These are phyloP conservation scores for Pycnonotus jocosus DNA, from an alignment of 2,113 vertebrate genomes.

Conservation along the genomic window DNA sequence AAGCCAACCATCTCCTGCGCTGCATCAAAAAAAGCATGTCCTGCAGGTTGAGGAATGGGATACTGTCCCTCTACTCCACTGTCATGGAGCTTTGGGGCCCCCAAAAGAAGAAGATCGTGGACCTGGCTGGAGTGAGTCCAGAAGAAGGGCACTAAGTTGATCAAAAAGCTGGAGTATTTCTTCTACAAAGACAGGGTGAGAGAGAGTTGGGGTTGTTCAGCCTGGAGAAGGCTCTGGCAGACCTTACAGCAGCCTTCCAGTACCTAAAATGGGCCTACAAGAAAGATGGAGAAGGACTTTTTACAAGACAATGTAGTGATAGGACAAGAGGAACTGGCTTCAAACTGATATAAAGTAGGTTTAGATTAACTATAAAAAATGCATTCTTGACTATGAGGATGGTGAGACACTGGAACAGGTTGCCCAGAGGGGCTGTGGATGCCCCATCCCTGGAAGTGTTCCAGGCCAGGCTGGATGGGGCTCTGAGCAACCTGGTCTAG, in stretches of 20 bases:
- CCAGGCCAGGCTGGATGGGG: background rate
- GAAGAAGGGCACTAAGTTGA: background rate
- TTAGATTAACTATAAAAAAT: background rate
- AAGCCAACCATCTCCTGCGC: background rate
- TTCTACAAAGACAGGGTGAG: background rate
- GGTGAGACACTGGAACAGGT: background rate
- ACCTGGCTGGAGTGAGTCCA: background rate
- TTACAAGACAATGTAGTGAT: background rate
- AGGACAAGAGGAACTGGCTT: background rate
- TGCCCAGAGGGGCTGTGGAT: background rate
- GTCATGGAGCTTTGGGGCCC: background rate
- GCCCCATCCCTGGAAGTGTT: background rate
- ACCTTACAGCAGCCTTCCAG: background rate
- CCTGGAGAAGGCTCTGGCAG: background rate
- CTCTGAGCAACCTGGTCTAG: background rate
- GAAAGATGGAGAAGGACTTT: background rate
- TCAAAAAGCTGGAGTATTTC: background rate
- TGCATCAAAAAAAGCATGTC: background rate
- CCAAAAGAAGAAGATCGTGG: fast-evolving
- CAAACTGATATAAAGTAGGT: background rate
- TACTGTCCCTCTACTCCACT: background rate
- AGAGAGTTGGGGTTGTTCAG: background rate
- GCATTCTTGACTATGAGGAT: background rate
- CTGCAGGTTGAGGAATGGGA: background rate
- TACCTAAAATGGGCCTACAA: background rate